Evolutionary conservation across 2,797 vertebrate genomes (phyloP).

Genomic region (Heteromormyrus szaboi): DNA sequence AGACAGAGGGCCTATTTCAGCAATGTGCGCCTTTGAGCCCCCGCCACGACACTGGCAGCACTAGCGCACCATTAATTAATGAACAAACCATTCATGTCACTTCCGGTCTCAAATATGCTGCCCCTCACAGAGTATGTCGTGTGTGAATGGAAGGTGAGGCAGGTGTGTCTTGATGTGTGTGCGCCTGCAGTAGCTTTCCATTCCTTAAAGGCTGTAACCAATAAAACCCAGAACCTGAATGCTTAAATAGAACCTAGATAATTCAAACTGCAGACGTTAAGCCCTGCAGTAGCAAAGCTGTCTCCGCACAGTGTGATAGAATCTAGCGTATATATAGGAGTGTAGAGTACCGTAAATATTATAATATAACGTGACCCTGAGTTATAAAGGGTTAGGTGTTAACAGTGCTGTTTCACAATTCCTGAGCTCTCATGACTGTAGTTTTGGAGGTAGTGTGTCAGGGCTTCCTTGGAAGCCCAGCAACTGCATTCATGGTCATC

Average conservation of each 20-base stretch:
- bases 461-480: neutral
- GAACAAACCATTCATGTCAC: neutral
- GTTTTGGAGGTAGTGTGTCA: neutral
- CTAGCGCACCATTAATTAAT: neutral
- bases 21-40: slow-evolving; percentile 25
- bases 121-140: neutral
- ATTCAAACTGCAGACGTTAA: neutral
- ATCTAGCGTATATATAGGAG: neutral
- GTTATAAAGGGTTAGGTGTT: neutral
- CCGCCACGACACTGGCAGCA: neutral
- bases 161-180: neutral
- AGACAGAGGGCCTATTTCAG: slow-evolving; percentile 13
- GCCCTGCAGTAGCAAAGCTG: neutral
- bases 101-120: neutral
- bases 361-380: neutral
- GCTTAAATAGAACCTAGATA: neutral
- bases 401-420: neutral
- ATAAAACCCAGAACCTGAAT: neutral
- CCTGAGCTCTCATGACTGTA: neutral
- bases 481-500: neutral
- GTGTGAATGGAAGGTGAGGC: neutral
- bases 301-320: neutral
- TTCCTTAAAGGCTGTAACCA: neutral
- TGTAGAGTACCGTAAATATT: neutral
- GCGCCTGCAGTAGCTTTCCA: neutral